phyloP scores from a whole-genome alignment of 37 sponge, comb jelly and placozoan genomes.

The Spongia lamella region DNA sequence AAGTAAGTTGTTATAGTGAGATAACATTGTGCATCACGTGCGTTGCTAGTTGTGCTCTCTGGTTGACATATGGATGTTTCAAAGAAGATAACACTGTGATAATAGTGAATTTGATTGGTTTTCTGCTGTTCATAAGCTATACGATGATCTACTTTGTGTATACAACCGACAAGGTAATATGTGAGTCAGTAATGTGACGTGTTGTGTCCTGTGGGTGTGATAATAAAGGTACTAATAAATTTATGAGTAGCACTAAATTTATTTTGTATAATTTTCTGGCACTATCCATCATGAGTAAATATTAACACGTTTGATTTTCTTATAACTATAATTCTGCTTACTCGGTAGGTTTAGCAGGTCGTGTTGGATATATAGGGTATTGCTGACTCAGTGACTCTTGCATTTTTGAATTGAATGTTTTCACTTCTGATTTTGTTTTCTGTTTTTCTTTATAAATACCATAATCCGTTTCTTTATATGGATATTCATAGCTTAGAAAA shows the following conservation, averaged over 20 bases:
- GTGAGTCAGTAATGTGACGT: background rate
- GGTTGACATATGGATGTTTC: constrained; percentile 60
- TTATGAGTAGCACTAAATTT: background rate
- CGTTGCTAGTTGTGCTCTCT: constrained; percentile 58
- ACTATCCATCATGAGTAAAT: background rate
- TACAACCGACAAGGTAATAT: constrained; percentile 55
- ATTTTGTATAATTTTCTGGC: background rate
- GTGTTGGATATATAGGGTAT: no score
- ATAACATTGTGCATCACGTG: background rate
- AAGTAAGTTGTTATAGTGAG: constrained; percentile 33
- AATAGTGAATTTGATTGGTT: constrained; percentile 51
- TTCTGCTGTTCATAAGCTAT: constrained; percentile 45
- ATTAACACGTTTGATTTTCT: no score
- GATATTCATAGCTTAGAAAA: no score
- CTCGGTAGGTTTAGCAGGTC: no score
- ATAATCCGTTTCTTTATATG: no score
- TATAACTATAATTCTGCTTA: no score
- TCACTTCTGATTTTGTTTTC: no score
- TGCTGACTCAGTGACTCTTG: no score
- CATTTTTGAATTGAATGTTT: no score
- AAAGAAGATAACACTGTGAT: constrained; percentile 48
- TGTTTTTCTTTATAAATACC: no score
- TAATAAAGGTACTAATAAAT: background rate
- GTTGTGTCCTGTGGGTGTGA: background rate
- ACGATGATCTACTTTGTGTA: constrained; percentile 43